Evolutionary conservation across 2,888 invertebrate genomes (phyloP).

Genomic region (Heliconius charithonia): DNA sequence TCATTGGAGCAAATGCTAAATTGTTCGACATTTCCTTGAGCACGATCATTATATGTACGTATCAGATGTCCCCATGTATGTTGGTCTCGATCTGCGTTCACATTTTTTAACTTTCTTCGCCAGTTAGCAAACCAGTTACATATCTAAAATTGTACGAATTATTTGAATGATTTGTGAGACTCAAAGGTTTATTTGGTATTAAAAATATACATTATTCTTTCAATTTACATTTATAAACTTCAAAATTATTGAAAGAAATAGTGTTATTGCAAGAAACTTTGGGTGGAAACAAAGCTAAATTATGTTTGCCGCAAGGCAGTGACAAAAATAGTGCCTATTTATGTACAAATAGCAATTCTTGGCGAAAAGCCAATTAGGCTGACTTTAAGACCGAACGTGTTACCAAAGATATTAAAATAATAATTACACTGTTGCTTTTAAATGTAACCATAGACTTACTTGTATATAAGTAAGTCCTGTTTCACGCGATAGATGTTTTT

Average conservation of each 20-base stretch:
- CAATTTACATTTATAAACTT: background rate
- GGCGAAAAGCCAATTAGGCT: conserved; percentile 80
- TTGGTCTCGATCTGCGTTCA: conserved; percentile 86
- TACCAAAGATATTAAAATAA: conserved; percentile 53
- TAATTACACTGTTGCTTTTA: conserved; percentile 16
- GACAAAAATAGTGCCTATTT: conserved; percentile 83
- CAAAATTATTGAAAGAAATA: background rate
- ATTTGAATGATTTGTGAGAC: background rate
- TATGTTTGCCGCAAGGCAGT: conserved; percentile 67
- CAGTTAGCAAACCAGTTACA: conserved; percentile 94
- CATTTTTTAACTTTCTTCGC: conserved; percentile 90
- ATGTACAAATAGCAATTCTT: conserved; percentile 80
- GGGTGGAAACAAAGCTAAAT: conserved; percentile 49
- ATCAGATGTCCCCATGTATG: conserved; percentile 90
- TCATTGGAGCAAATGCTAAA: conserved; percentile 91
- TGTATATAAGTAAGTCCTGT: conserved; percentile 91
- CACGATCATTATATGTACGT: conserved; percentile 88
- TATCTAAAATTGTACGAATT: conserved; percentile 75
- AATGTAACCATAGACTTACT: conserved; percentile 71
- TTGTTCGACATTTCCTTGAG: conserved; percentile 90
- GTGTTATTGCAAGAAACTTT: conserved; percentile 30
- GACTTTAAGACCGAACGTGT: conserved; percentile 71
- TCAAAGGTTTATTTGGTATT: no score
- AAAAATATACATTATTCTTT: background rate
- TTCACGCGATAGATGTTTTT: conserved; percentile 88